Evolutionary conservation across 2,888 invertebrate genomes (phyloP).

Genomic region (Odontomyia ornata): DNA sequence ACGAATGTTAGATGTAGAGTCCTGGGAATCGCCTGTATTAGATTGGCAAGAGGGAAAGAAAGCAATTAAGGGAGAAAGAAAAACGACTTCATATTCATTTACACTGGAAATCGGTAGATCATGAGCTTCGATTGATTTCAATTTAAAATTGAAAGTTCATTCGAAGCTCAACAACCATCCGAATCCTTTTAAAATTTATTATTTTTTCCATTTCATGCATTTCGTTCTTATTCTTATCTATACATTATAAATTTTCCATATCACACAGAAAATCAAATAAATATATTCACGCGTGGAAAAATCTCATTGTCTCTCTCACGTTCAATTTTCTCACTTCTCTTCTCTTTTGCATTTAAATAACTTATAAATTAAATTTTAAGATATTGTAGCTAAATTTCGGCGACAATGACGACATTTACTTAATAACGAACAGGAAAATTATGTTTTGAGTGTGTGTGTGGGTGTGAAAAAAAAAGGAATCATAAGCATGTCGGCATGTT

Average conservation of each 20-base stretch:
- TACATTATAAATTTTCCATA: constrained; percentile 7
- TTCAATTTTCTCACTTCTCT: not conserved
- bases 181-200: not conserved
- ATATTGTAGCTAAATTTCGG: too few species aligned
- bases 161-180: not conserved
- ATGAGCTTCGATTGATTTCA: not conserved
- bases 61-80: too few species aligned
- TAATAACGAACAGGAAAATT: too few species aligned
- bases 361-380: not conserved
- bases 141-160: not conserved
- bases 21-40: too few species aligned
- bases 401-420: too few species aligned
- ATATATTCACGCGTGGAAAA: constrained; percentile 10
- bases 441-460: too few species aligned
- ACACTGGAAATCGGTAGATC: not conserved
- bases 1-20: too few species aligned
- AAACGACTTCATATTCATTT: not conserved
- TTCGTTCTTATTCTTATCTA: not conserved
- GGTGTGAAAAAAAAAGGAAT: too few species aligned
- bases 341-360: not conserved
- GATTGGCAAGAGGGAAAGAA: too few species aligned
- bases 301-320: constrained; percentile 13
- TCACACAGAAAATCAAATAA: constrained; percentile 28
- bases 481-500: not conserved
- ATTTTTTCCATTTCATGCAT: not conserved